Evolutionary conservation across 2,888 invertebrate genomes (phyloP).

Genomic region (Andrena hattorfiana): DNA sequence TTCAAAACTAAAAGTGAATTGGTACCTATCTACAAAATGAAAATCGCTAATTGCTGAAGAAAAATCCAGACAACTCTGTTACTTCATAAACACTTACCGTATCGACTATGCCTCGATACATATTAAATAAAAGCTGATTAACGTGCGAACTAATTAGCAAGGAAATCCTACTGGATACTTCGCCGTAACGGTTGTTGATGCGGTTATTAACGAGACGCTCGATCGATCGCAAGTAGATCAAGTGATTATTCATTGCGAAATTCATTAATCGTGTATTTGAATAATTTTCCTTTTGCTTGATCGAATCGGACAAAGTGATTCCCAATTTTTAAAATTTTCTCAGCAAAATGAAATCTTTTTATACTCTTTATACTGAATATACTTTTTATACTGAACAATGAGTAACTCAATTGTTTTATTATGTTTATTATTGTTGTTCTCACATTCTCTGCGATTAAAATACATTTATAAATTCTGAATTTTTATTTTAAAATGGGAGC

Average conservation of each 20-base stretch:
- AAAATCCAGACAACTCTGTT: neutral
- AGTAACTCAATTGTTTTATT: no score
- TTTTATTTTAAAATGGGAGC: neutral
- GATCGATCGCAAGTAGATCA: constrained; percentile 12
- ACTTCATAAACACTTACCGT: neutral
- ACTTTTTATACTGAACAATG: no score
- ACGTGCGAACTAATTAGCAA: constrained; percentile 72
- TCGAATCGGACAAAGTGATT: neutral
- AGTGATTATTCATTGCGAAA: constrained; percentile 4
- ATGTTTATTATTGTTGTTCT: neutral
- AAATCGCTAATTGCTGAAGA: no score
- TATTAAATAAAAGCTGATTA: constrained; percentile 69
- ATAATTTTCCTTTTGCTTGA: neutral
- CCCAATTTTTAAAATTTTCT: neutral
- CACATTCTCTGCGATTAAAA: no score
- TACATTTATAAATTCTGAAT: neutral
- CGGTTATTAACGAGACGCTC: constrained; percentile 45
- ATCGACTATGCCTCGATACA: constrained; percentile 68
- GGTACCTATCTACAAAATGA: neutral
- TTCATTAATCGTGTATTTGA: neutral
- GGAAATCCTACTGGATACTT: constrained; percentile 45
- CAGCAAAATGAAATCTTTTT: no score
- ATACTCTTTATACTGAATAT: no score
- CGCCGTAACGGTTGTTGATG: constrained; percentile 62
- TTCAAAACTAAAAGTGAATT: no score